Evolutionary conservation across 2,888 invertebrate genomes (phyloP).

Genomic region (Cephonodes hylas): DNA sequence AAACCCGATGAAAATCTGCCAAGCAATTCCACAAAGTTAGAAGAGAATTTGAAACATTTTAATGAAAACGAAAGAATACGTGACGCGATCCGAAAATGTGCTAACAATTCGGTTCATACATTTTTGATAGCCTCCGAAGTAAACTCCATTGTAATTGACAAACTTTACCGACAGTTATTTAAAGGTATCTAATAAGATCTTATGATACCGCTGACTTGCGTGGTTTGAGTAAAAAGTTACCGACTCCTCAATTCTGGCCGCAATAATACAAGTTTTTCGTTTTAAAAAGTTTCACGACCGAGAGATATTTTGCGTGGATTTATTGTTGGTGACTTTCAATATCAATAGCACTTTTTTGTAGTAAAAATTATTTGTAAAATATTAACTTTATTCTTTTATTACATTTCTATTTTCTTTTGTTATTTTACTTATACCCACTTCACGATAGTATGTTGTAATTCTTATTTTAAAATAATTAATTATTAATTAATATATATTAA

Average conservation of each 20-base stretch:
- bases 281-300: background rate
- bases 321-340: background rate
- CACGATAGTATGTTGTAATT: too few species aligned
- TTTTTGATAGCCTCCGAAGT: background rate
- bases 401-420: too few species aligned
- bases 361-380: too few species aligned
- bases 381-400: background rate
- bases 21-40: background rate
- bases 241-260: background rate
- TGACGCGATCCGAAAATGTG: background rate
- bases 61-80: background rate
- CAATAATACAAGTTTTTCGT: constrained; percentile 11
- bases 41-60: background rate
- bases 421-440: too few species aligned
- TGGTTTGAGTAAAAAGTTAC: constrained; percentile 6
- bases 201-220: background rate
- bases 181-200: constrained; percentile 1
- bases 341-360: background rate
- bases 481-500: too few species aligned
- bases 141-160: background rate
- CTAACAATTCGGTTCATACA: background rate
- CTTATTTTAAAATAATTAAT: too few species aligned
- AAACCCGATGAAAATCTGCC: background rate
- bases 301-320: background rate
- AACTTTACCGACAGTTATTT: background rate